Conservation (phyloP, 2,888 invertebrate genomes). For the Nomada fucata region DNA sequence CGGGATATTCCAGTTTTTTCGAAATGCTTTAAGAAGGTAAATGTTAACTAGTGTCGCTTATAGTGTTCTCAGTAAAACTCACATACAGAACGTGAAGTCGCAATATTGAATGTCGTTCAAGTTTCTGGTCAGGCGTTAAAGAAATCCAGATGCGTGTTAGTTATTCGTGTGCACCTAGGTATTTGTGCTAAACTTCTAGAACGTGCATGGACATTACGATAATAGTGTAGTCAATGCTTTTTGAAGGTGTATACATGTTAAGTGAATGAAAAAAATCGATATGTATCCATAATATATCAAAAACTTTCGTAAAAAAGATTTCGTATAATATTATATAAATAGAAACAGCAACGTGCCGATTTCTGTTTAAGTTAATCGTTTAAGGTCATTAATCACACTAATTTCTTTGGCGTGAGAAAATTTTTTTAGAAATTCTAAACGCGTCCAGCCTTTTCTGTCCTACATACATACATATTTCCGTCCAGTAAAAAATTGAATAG, state of each 20-base stretch:
- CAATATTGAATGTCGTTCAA: slow-evolving; percentile 45
- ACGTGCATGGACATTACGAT: slow-evolving; percentile 24
- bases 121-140: slow-evolving; percentile 60
- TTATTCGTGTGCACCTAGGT: slow-evolving; percentile 52
- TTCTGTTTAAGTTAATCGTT: slow-evolving; percentile 36
- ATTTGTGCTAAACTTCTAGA: slow-evolving; percentile 50
- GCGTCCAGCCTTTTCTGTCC: slow-evolving; percentile 30
- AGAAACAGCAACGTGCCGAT: slow-evolving; percentile 57
- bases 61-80: slow-evolving; percentile 5
- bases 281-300: slow-evolving; percentile 40
- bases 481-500: slow-evolving; percentile 47
- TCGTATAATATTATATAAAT: slow-evolving; percentile 70
- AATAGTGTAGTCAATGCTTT: slow-evolving; percentile 20
- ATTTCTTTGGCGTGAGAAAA: slow-evolving; percentile 7
- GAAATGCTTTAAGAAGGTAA: slow-evolving; percentile 71
- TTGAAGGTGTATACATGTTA: slow-evolving; percentile 22
- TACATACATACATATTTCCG: slow-evolving; percentile 36
- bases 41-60: slow-evolving; percentile 43
- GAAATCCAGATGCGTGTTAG: slow-evolving; percentile 72
- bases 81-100: slow-evolving; percentile 22
- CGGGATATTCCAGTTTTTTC: slow-evolving; percentile 61
- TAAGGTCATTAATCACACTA: slow-evolving; percentile 40
- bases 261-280: slow-evolving; percentile 53
- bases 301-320: slow-evolving; percentile 48
- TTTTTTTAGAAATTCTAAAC: slow-evolving; percentile 20